Conservation (phyloP, 2,797 vertebrate genomes). For the Platalea minor region DNA sequence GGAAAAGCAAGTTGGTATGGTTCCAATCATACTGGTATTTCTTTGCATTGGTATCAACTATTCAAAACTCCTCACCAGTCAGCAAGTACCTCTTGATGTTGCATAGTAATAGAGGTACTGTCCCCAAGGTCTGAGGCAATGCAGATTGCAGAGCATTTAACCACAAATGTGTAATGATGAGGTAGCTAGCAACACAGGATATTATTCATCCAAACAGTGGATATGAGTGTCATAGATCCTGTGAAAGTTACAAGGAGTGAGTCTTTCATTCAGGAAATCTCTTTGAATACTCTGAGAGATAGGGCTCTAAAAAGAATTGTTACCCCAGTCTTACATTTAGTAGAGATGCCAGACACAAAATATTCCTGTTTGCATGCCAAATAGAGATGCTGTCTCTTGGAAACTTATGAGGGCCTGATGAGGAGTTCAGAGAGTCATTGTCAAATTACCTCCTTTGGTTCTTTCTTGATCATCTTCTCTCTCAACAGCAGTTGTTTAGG, state of each 20-base stretch:
- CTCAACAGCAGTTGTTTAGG: neutral
- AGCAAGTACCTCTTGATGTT: neutral
- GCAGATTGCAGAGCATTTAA: neutral
- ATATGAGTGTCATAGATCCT: neutral
- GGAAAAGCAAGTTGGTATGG: neutral
- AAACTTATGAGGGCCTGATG: neutral
- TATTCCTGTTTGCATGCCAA: neutral
- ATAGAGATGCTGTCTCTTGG: neutral
- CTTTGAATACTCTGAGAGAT: neutral
- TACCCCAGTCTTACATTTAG: neutral
- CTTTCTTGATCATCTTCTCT: neutral
- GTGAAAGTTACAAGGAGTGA: neutral
- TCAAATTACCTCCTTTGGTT: neutral
- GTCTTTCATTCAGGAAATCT: neutral
- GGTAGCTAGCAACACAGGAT: neutral
- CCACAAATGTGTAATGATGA: neutral
- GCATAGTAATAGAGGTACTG: neutral
- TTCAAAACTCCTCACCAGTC: neutral
- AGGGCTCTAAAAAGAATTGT: neutral
- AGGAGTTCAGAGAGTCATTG: neutral
- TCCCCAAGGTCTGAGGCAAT: neutral
- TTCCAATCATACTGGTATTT: neutral
- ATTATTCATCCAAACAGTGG: neutral
- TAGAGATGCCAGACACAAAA: neutral
- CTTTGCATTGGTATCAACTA: neutral